Evolutionary conservation across 2,888 invertebrate genomes (phyloP).

Genomic region (Drosophila nr. medialis): DNA sequence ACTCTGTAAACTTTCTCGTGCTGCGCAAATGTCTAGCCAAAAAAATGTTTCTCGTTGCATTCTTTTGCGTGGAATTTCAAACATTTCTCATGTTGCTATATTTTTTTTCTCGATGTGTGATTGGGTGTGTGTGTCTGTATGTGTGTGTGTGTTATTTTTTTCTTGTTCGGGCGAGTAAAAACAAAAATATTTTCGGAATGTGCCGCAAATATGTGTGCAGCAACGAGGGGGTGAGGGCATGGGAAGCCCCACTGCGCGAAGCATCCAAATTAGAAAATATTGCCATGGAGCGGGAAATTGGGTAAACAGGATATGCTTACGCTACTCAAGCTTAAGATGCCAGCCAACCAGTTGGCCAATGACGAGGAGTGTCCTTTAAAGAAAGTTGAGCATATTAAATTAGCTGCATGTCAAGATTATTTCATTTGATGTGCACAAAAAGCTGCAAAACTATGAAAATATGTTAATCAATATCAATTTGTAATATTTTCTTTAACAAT

Average conservation of each 20-base stretch:
- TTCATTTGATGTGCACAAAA: not conserved
- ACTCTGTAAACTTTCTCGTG: conserved; percentile 32
- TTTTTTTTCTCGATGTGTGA: conserved; percentile 17
- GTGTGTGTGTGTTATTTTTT: conserved; percentile 7
- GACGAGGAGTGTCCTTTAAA: not conserved
- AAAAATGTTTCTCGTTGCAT: conserved; percentile 69
- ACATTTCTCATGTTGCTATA: conserved; percentile 61
- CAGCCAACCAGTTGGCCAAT: conserved; percentile 7
- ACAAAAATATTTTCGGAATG: conserved; percentile 71
- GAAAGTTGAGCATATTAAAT: not conserved
- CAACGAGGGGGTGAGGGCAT: not conserved
- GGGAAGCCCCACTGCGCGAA: conserved; percentile 26
- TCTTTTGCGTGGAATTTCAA: conserved; percentile 72
- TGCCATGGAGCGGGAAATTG: conserved; percentile 43
- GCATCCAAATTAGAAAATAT: conserved; percentile 61
- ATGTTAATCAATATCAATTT: not conserved
- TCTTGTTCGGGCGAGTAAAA: conserved; percentile 35
- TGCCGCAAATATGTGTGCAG: conserved; percentile 52
- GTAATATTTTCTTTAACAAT: not conserved
- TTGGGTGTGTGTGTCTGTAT: not conserved
- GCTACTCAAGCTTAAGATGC: conserved; percentile 27
- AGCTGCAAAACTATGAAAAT: not conserved
- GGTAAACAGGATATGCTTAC: conserved; percentile 37
- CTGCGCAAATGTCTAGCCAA: conserved; percentile 72
- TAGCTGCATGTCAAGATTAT: not conserved